These are phyloP conservation scores for Synanthedon andrenaeformis DNA, from an alignment of 2,888 invertebrate species.

Conservation along the genomic window DNA sequence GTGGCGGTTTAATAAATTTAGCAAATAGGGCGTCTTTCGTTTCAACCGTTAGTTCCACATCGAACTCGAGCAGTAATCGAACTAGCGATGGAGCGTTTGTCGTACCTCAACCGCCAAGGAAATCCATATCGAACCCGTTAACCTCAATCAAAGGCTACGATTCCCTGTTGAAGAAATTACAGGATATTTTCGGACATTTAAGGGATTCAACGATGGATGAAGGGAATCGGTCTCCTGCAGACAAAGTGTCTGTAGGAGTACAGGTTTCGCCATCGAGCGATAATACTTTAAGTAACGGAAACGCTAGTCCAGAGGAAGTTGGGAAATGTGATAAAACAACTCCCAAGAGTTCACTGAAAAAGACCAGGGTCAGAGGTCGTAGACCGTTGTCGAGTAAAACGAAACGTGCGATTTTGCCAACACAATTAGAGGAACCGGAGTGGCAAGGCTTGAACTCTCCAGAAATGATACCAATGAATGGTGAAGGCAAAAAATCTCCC, in stretches of 20 bases:
- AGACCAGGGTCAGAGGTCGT: conserved; percentile 51
- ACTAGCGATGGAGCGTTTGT: conserved; percentile 63
- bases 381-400: conserved; percentile 54
- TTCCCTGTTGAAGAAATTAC: conserved; percentile 48
- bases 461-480: conserved; percentile 57
- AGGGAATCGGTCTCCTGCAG: conserved; percentile 37
- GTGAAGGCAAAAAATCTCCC: conserved; percentile 39
- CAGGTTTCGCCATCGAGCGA: conserved; percentile 45
- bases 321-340: conserved; percentile 54
- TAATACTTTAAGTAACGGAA: conserved; percentile 44
- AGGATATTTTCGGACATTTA: conserved; percentile 55
- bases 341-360: conserved; percentile 66
- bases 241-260: conserved; percentile 53
- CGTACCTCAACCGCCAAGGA: conserved; percentile 60
- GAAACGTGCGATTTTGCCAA: conserved; percentile 52
- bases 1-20: conserved; percentile 51
- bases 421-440: conserved; percentile 55
- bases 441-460: conserved; percentile 62
- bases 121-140: conserved; percentile 46
- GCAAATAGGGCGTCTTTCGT: conserved; percentile 56
- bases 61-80: conserved; percentile 43
- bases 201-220: conserved; percentile 42
- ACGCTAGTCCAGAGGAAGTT: conserved; percentile 54
- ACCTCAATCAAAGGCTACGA: conserved; percentile 58
- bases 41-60: conserved; percentile 53